Conservation (phyloP, 2,888 invertebrate genomes). For the Zaprionus bogoriensis region DNA sequence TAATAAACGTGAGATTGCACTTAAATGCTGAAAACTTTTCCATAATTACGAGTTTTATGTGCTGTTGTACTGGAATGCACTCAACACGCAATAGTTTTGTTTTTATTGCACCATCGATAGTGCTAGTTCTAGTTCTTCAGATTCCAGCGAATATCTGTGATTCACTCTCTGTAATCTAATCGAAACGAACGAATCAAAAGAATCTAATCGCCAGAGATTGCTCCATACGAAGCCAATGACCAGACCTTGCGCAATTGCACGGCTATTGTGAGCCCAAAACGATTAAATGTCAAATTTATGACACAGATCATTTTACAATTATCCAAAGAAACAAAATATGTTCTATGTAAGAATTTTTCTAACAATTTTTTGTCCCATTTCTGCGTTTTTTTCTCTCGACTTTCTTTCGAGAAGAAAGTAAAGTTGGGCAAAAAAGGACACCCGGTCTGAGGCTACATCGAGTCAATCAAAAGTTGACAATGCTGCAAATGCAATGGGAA, state of each 20-base stretch:
- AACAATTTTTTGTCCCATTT: constrained; percentile 37
- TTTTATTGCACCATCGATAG: constrained; percentile 2
- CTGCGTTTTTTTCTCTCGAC: constrained; percentile 24
- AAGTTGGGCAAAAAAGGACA: constrained; percentile 51
- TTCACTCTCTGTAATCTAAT: constrained; percentile 32
- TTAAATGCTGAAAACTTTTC: not conserved
- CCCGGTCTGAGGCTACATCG: constrained; percentile 53
- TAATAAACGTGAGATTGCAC: constrained; percentile 11
- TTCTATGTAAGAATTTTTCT: constrained; percentile 34
- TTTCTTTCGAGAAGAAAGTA: constrained; percentile 39
- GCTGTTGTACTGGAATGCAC: not conserved
- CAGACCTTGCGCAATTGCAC: constrained; percentile 48
- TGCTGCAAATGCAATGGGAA: constrained; percentile 29
- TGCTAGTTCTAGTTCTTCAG: not conserved
- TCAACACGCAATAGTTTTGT: not conserved
- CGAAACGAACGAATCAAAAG: constrained; percentile 3
- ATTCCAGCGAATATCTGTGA: constrained; percentile 12
- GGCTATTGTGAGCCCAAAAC: constrained; percentile 17
- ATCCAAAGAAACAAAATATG: constrained; percentile 16
- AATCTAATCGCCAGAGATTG: constrained; percentile 28
- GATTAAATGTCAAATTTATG: constrained; percentile 76
- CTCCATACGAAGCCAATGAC: constrained; percentile 33
- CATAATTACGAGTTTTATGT: constrained; percentile 8
- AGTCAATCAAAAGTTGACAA: constrained; percentile 70
- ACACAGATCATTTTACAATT: constrained; percentile 66